Base-by-base conservation (phyloP, 2,797 vertebrate genomes). In the Knipowitschia caucasica region DNA sequence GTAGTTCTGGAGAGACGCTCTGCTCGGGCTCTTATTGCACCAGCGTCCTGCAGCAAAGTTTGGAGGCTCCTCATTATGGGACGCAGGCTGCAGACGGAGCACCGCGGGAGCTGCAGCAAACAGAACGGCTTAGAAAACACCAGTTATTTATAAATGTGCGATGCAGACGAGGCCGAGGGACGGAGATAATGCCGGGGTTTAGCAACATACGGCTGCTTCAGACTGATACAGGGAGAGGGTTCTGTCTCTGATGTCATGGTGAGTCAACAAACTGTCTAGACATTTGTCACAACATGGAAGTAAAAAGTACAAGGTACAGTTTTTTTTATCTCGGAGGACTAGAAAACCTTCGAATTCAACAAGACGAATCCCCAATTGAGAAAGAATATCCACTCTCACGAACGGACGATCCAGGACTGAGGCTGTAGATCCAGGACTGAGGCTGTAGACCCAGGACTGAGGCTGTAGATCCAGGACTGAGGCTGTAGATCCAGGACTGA, bases 1-100 rank as follows among this genome's bases (percentile, higher is more conserved):
- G 71, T 71, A 75, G 61, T 64, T 79, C 79, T 73, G 68, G 82
- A 76, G 69, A 67, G 76, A 62, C 81, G 60, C 82, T 78, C 75
- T 85, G 85, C 76, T 63, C 71, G 60, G 62, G 75, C 54, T 42
- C 60, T 65, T 59, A 10, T 39, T 39, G 54, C 57, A 64, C 53
- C 62, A 73, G 55, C 51, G 54, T 62, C 83, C 70, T 51, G 51
- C 62, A 74, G 79, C 36, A 50, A 80, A 64, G 56, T 62, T 47
- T 83, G 56, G 60, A 82, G 78, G 81, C 75, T 67, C 62, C 77
- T 87, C 79, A 82, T 85, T 86, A 87, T 71, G 53, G 23, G 57
- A 68, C 9, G 47, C 62, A 69, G 69, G 64, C 70, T 11, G 61
- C 76, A 82, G 72, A 86, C 78, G 71, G 70, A 83, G 81, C 81